Evolutionary conservation across 1,140 invertebrate species (phyloP).

Genomic region (Phymastichus coffea): DNA sequence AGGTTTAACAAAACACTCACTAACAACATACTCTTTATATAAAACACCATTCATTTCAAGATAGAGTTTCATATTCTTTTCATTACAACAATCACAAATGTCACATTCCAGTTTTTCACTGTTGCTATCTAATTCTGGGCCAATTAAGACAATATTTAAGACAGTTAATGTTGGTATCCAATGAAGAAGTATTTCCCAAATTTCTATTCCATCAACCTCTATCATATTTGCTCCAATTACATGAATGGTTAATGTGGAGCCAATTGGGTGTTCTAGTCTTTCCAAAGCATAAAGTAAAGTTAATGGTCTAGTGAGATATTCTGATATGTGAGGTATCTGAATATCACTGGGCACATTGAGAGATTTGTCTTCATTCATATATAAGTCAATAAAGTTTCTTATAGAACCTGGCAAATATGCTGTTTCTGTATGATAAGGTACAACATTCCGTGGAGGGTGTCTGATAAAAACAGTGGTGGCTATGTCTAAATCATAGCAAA

Average conservation of each 20-base stretch:
- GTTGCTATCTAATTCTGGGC: conserved; percentile 37
- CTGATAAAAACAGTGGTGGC: conserved; percentile 23
- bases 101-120: conserved; percentile 14
- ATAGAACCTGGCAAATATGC: conserved; percentile 36
- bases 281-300: conserved; percentile 40
- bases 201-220: conserved; percentile 35
- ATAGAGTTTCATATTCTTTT: conserved; percentile 28
- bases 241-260: conserved; percentile 35
- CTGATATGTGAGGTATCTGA: conserved; percentile 30
- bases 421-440: conserved; percentile 30
- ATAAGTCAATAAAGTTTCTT: conserved; percentile 36
- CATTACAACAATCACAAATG: conserved; percentile 36
- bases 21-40: conserved; percentile 37
- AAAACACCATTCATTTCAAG: conserved; percentile 28
- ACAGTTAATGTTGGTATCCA: conserved; percentile 33
- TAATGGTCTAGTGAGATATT: conserved; percentile 42
- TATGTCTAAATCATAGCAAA: conserved; percentile 36
- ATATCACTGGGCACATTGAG: conserved; percentile 27
- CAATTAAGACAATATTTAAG: conserved; percentile 38
- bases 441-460: conserved; percentile 29
- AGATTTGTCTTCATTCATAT: conserved; percentile 29
- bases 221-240: conserved; percentile 41
- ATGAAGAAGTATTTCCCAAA: conserved; percentile 45
- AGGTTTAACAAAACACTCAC: conserved; percentile 32
- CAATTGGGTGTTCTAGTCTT: conserved; percentile 30